These are phyloP conservation scores for Liparis tanakae DNA, from an alignment of 2,797 vertebrate species.

Conservation along the genomic window DNA sequence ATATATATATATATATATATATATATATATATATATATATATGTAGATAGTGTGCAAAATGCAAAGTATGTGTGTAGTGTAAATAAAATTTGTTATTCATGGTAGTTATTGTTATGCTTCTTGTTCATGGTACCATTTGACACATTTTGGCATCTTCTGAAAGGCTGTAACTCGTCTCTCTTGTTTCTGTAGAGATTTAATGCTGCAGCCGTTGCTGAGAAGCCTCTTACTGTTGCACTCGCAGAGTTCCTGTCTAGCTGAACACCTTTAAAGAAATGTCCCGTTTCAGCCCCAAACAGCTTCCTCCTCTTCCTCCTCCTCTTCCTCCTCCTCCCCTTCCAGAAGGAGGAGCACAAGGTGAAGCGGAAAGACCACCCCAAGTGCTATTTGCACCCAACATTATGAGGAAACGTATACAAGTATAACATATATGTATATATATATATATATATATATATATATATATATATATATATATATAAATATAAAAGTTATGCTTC, in stretches of 20 bases:
- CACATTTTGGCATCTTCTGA: not conserved
- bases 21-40: no score
- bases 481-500: slow-evolving; percentile 71
- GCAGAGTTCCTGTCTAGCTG: slow-evolving; percentile 79
- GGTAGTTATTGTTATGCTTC: no score
- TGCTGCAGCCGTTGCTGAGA: slow-evolving; percentile 40
- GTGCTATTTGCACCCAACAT: slow-evolving; percentile 75
- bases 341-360: slow-evolving; percentile 53
- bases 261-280: slow-evolving; percentile 64
- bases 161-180: not conserved
- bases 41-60: no score
- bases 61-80: no score
- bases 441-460: slow-evolving; percentile 23
- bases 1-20: no score
- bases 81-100: no score
- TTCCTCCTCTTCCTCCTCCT: slow-evolving; percentile 60
- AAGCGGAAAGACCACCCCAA: slow-evolving; percentile 66
- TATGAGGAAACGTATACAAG: slow-evolving; percentile 48
- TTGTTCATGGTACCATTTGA: not conserved
- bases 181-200: slow-evolving; percentile 79
- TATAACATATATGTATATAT: slow-evolving; percentile 25
- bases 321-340: slow-evolving; percentile 44
- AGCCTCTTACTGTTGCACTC: slow-evolving; percentile 80
- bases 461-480: slow-evolving; percentile 2
- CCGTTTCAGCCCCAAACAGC: slow-evolving; percentile 72